Evolutionary conservation across 2,888 invertebrate genomes (phyloP).

Genomic region (Listrodromus nycthemerus): DNA sequence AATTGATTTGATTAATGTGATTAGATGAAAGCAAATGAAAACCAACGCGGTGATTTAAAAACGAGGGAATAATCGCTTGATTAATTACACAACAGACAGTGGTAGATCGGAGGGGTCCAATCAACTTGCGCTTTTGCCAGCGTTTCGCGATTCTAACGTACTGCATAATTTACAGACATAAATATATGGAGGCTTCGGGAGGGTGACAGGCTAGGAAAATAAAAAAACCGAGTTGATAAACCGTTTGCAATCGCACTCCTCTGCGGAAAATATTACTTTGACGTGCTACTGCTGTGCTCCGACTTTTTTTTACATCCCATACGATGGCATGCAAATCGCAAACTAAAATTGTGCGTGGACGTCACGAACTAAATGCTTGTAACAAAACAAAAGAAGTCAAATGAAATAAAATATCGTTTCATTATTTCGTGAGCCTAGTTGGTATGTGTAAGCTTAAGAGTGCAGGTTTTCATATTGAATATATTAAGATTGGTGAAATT

Average conservation of each 20-base stretch:
- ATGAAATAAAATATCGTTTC: constrained; percentile 53
- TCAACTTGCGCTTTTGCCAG: constrained; percentile 75
- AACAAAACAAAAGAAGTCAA: constrained; percentile 33
- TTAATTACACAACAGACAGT: constrained; percentile 70
- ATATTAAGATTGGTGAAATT: constrained; percentile 56
- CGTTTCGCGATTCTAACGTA: constrained; percentile 81
- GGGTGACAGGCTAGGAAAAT: constrained; percentile 38
- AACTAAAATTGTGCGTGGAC: background rate
- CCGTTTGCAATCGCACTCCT: constrained; percentile 53
- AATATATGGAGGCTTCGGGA: background rate
- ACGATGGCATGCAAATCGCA: constrained; percentile 56
- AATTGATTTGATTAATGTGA: constrained; percentile 71
- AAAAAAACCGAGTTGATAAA: constrained; percentile 52
- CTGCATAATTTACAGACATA: constrained; percentile 70
- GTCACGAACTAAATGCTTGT: constrained; percentile 54
- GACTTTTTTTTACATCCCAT: constrained; percentile 74
- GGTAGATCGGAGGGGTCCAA: constrained; percentile 77
- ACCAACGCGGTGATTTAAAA: constrained; percentile 47
- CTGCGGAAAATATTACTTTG: constrained; percentile 46
- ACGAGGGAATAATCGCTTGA: constrained; percentile 46
- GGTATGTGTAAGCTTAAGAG: constrained; percentile 76
- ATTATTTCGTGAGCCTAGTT: constrained; percentile 74
- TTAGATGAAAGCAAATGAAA: constrained; percentile 54
- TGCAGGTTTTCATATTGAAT: constrained; percentile 76
- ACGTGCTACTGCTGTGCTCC: constrained; percentile 52